Evolutionary conservation across 2,113 vertebrate species (phyloP).

Genomic region (Hippocampus zosterae): DNA sequence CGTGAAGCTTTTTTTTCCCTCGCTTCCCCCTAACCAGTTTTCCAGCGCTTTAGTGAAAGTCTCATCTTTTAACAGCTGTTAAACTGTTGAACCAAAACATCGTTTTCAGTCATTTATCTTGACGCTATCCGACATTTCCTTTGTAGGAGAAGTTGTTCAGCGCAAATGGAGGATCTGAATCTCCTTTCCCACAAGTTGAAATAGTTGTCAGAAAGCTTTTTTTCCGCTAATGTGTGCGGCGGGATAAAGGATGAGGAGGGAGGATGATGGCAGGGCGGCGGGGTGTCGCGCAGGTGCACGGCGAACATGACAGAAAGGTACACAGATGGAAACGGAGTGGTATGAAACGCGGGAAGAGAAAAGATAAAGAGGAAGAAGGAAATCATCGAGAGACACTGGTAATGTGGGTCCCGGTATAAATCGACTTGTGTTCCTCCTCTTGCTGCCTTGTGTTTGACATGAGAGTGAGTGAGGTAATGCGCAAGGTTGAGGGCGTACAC

Average conservation of each 20-base stretch:
- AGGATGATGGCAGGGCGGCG: constrained; percentile 19
- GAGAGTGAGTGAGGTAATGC: constrained; percentile 66
- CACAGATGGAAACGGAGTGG: constrained; percentile 37
- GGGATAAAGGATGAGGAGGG: constrained; percentile 21
- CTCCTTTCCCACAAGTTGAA: constrained; percentile 38
- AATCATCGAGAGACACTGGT: constrained; percentile 45
- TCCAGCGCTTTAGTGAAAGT: not conserved
- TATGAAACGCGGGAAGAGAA: constrained; percentile 38
- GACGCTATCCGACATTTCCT: constrained; percentile 12
- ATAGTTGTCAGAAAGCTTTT: constrained; percentile 43
- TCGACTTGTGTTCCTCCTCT: constrained; percentile 66
- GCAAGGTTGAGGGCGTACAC: constrained; percentile 55
- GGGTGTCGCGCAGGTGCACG: constrained; percentile 49
- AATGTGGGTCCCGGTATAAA: constrained; percentile 44
- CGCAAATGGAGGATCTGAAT: constrained; percentile 20
- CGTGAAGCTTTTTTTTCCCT: not conserved
- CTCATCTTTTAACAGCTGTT: constrained; percentile 15
- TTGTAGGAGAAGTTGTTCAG: constrained; percentile 19
- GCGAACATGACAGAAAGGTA: constrained; percentile 47
- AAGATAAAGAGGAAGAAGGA: constrained; percentile 60
- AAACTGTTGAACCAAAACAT: constrained; percentile 13
- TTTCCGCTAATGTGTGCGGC: constrained; percentile 41
- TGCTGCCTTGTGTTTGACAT: constrained; percentile 60
- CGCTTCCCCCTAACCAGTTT: not conserved
- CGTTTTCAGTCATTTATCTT: not conserved